Percentiles rank a stretch among this genome's conserved stretches.
These are phyloP conservation scores for Rhipidura dahli DNA, from an alignment of 2,113 vertebrate genomes.

Conservation along the genomic window DNA sequence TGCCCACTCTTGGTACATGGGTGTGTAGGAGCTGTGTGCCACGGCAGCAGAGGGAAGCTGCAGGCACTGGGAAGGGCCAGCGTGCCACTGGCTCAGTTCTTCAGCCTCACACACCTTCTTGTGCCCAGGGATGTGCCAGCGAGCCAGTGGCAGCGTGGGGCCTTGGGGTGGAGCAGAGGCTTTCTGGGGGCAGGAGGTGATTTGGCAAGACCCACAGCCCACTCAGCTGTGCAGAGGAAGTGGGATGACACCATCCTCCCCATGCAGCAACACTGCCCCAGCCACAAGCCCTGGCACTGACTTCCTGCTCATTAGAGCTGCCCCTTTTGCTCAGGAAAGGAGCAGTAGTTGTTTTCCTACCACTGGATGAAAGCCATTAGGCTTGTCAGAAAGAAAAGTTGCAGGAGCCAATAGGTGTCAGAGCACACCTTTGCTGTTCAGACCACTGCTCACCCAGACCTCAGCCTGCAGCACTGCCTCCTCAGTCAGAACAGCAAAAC, in stretches of 20 bases:
- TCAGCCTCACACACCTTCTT: background rate
- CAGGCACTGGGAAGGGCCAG: background rate
- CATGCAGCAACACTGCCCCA: background rate
- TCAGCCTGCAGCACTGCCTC: background rate
- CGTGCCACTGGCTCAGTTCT: rapidly evolving
- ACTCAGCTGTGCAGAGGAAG: background rate
- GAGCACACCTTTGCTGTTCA: background rate
- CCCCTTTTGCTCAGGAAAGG: background rate
- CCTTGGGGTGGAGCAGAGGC: rapidly evolving
- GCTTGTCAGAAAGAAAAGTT: background rate
- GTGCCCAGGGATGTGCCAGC: background rate
- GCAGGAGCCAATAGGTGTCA: background rate
- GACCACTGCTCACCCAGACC: background rate
- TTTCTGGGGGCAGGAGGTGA: rapidly evolving
- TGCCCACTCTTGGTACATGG: rapidly evolving
- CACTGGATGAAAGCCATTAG: background rate
- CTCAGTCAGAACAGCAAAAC: background rate
- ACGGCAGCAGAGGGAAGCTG: background rate
- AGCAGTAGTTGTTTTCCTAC: background rate
- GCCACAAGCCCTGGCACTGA: background rate
- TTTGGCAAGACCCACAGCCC: background rate
- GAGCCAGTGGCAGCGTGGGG: rapidly evolving
- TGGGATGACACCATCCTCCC: rapidly evolving
- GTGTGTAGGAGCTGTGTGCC: background rate
- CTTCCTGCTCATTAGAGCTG: background rate